Percentiles rank a stretch among this genome's conserved stretches.
These are phyloP conservation scores for Aphidius gifuensis DNA, from an alignment of 1,140 invertebrate species.

Conservation along the genomic window DNA sequence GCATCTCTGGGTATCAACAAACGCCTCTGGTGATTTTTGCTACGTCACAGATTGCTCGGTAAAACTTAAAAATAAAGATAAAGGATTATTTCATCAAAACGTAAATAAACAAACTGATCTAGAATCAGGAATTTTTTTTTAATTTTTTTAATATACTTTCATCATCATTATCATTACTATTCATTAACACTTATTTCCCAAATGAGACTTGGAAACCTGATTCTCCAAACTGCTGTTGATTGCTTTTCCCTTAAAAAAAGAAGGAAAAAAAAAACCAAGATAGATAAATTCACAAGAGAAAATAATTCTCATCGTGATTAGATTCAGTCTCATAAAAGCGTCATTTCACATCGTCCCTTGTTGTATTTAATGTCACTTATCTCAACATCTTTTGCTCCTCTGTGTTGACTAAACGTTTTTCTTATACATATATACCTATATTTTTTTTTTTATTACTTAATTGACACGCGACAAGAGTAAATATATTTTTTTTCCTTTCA, in stretches of 20 bases:
- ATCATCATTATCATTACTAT: no score
- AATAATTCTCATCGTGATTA: background rate
- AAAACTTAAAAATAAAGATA: slow-evolving; percentile 42
- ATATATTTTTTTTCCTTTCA: background rate
- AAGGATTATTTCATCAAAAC: background rate
- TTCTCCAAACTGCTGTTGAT: no score
- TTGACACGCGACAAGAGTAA: slow-evolving; percentile 12
- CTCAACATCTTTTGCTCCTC: background rate
- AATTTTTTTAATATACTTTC: no score
- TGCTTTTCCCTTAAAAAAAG: background rate
- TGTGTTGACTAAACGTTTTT: slow-evolving; percentile 10
- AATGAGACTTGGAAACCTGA: no score
- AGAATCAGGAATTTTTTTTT: no score
- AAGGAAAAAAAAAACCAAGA: no score
- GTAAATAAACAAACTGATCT: background rate
- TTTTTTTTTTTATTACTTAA: background rate
- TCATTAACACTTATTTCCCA: no score
- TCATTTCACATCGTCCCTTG: background rate
- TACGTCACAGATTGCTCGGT: slow-evolving; percentile 88
- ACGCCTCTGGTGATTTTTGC: slow-evolving; percentile 86
- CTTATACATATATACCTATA: background rate
- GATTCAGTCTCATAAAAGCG: background rate
- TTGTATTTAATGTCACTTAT: slow-evolving; percentile 6
- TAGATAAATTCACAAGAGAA: no score
- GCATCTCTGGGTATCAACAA: slow-evolving; percentile 75